Base-by-base conservation (phyloP, 64 coral and sea anemone genomes). In the Montipora sp. region DNA sequence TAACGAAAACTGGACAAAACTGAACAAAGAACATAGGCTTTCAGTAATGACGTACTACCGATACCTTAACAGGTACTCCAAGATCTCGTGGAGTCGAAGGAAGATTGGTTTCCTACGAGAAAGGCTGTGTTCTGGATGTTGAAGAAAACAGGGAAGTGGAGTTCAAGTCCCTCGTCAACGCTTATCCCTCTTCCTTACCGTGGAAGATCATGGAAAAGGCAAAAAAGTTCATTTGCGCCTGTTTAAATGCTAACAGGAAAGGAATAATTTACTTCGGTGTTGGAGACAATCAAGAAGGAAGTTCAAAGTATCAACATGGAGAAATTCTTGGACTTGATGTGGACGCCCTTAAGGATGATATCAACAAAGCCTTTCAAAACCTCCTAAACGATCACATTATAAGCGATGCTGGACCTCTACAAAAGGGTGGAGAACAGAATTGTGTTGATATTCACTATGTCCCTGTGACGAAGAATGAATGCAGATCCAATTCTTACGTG, bases 181-280 rank as follows among this genome's bases (percentile, higher is more conserved):
- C 78, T 8, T 19, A 57, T 0, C 49, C 49, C 10, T 69, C 9
- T 12, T 71, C 43, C 1, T 79, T 91, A 1, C 78, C 78, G 3
- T 91, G 89, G 89, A 91, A 91, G 43, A 83, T 91, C 0, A 91
- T 91, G 89, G 89, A 83, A 24, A 91, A 91, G 50, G 79, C 89
- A 60, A 91, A 91, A 47, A 79, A 79, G 66, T 91, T 91, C 23
- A 91, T 91, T 3, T 91, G 89, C 1, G 89, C 45, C 11, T 83
- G 59, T 51, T 73, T 91, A 75, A 91, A 91, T 72, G 89, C 89
- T 91, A 79, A 24, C 0, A 55, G 69, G 0, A 55, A 83, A 83
- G 89, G 59, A 0, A 91, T 53, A 18, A 83, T 91, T 4, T 91
- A 91, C 20, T 91, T 91, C 9, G 89, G 89, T 3, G 79, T 91